Conservation (phyloP, 2,113 vertebrate genomes). For the Lycaon pictus region DNA sequence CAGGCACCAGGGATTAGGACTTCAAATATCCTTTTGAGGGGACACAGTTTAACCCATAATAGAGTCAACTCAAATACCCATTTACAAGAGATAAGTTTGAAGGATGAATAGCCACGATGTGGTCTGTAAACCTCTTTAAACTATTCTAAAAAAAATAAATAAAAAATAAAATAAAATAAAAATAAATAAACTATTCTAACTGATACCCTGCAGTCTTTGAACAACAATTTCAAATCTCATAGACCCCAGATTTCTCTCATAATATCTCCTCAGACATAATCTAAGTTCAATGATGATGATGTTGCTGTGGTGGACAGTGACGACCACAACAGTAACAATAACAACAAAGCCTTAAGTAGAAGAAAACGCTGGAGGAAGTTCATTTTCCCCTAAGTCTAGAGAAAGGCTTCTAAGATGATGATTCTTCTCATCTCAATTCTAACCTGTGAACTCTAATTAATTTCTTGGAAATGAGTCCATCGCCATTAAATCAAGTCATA, state of each 20-base stretch:
- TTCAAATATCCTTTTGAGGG: accelerated
- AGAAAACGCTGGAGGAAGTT: background rate
- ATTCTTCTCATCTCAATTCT: background rate
- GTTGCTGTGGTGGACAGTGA: background rate
- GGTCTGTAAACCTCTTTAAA: background rate
- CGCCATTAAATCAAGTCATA: background rate
- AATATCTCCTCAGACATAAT: background rate
- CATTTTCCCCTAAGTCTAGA: background rate
- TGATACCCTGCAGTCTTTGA: background rate
- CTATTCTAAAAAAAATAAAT: too few relatives aligned
- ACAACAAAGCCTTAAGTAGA: background rate
- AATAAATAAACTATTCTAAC: background rate
- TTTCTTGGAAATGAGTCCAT: background rate
- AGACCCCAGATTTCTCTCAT: background rate
- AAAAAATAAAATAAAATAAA: too few relatives aligned
- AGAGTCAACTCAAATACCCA: background rate
- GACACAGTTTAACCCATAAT: background rate
- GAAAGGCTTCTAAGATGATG: too few relatives aligned
- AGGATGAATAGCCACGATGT: accelerated
- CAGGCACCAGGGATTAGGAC: accelerated
- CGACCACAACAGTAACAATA: background rate
- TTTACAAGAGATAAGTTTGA: background rate
- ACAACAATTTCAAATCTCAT: background rate
- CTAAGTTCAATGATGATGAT: background rate
- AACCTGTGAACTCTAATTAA: background rate